Evolutionary conservation across 2,888 invertebrate genomes (phyloP).

Genomic region (Lasioglossum pauxillum): DNA sequence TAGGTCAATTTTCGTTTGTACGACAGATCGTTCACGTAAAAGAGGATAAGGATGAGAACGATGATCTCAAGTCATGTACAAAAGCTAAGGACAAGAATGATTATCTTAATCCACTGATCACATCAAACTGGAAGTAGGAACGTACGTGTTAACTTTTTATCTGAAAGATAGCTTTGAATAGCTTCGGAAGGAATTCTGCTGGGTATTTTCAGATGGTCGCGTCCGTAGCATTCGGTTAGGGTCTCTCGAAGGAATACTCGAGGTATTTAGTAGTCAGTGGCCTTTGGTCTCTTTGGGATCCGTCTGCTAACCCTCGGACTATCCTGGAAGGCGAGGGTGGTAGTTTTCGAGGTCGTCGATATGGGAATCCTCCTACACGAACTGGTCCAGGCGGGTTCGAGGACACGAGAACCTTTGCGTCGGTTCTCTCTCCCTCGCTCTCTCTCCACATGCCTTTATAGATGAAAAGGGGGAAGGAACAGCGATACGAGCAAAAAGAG

Average conservation of each 20-base stretch:
- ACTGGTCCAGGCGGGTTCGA: constrained; percentile 13
- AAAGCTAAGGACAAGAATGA: too few relatives aligned
- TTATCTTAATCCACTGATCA: too few relatives aligned
- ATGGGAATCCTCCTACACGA: constrained; percentile 47
- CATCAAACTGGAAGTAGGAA: background rate
- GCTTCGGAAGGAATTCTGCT: background rate
- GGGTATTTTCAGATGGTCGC: background rate
- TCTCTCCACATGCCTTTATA: constrained; percentile 16
- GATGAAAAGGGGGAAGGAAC: background rate
- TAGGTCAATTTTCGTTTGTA: background rate
- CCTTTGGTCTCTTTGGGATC: constrained; percentile 43
- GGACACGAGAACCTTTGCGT: background rate
- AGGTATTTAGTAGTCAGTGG: constrained; percentile 25
- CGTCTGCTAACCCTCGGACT: background rate
- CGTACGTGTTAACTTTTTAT: background rate
- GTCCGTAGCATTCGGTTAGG: background rate
- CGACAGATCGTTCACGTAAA: too few relatives aligned
- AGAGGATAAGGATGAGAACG: too few relatives aligned
- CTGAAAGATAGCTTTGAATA: background rate
- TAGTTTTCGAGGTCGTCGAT: constrained; percentile 53
- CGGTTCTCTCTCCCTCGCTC: background rate
- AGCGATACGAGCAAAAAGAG: constrained; percentile 22
- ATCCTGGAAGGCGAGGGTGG: constrained; percentile 45
- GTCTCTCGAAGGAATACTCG: background rate
- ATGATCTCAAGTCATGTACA: too few relatives aligned